Conservation (phyloP, 2,888 invertebrate genomes). For the Archips xylosteana region DNA sequence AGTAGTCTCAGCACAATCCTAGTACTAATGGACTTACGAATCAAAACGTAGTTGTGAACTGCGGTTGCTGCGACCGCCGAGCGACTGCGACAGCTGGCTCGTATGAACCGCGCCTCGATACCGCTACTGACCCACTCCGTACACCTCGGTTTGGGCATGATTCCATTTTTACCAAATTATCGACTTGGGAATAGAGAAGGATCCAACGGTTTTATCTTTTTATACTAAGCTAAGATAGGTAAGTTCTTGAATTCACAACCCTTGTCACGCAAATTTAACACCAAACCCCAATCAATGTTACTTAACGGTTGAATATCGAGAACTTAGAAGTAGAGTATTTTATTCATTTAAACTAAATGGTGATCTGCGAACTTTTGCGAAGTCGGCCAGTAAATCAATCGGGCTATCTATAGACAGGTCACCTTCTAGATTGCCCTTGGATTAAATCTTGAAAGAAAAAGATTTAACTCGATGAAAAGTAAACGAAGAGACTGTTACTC, state of each 20-base stretch:
- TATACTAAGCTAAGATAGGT: neutral
- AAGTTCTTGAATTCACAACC: neutral
- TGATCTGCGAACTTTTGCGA: neutral
- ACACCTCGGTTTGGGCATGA: neutral
- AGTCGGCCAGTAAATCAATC: neutral
- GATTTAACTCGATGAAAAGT: constrained; percentile 1
- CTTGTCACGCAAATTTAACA: neutral
- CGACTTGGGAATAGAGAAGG: constrained; percentile 13
- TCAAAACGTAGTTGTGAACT: neutral
- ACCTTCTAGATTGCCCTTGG: neutral
- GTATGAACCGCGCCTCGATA: neutral
- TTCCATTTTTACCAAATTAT: constrained; percentile 18
- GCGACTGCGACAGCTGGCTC: constrained; percentile 15
- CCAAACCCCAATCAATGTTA: constrained; percentile 4
- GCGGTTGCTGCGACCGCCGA: constrained; percentile 22
- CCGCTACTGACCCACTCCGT: neutral
- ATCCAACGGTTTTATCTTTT: neutral
- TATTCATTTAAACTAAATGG: constrained; percentile 9
- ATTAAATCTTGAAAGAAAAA: constrained; percentile 1
- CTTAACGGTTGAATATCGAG: neutral
- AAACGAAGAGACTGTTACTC: neutral
- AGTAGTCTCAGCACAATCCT: neutral
- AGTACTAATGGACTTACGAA: neutral
- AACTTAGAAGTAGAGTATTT: neutral
- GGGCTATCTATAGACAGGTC: neutral